phyloP scores from a whole-genome alignment of 2,888 invertebrate genomes.

The Eristalinus sepulchralis region DNA sequence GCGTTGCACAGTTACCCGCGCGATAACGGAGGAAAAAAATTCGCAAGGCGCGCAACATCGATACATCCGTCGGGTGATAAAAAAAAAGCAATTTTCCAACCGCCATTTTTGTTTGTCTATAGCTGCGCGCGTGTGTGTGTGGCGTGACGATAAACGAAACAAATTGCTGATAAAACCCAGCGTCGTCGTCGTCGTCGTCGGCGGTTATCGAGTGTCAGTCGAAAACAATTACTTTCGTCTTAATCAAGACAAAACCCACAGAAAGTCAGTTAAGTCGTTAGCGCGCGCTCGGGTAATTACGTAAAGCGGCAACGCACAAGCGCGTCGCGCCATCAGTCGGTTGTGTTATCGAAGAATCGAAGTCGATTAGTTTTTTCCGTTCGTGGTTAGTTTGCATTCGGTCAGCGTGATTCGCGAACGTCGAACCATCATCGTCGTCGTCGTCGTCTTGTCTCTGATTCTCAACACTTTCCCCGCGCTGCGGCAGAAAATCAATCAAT shows the following conservation, averaged over 20 bases:
- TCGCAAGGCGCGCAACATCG: neutral
- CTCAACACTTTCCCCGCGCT: neutral
- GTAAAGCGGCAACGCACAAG: slow-evolving; percentile 35
- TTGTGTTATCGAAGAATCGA: slow-evolving; percentile 24
- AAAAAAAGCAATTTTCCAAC: slow-evolving; percentile 1
- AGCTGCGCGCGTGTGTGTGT: neutral
- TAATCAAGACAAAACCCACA: slow-evolving; percentile 35
- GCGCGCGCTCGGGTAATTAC: slow-evolving; percentile 44
- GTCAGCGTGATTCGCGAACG: slow-evolving; percentile 61
- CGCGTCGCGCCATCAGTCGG: neutral
- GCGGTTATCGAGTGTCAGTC: slow-evolving; percentile 28
- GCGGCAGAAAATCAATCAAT: neutral
- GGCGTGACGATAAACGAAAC: slow-evolving; percentile 20
- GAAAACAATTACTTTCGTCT: neutral
- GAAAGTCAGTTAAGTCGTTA: slow-evolving; percentile 32
- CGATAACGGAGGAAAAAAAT: neutral
- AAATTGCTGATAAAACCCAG: slow-evolving; percentile 34
- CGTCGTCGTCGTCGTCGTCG: neutral
- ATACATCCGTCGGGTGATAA: slow-evolving; percentile 17
- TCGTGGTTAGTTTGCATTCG: slow-evolving; percentile 54
- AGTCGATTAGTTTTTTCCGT: slow-evolving; percentile 13
- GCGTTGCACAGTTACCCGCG: slow-evolving; percentile 21
- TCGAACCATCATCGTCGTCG: neutral
- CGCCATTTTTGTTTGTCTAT: slow-evolving; percentile 1
- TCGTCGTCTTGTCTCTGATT: neutral